Evolutionary conservation across 1,140 invertebrate species (phyloP), one percentile per base, ranked within the genome.

Genomic region (Rhizoglyphus robini): DNA sequence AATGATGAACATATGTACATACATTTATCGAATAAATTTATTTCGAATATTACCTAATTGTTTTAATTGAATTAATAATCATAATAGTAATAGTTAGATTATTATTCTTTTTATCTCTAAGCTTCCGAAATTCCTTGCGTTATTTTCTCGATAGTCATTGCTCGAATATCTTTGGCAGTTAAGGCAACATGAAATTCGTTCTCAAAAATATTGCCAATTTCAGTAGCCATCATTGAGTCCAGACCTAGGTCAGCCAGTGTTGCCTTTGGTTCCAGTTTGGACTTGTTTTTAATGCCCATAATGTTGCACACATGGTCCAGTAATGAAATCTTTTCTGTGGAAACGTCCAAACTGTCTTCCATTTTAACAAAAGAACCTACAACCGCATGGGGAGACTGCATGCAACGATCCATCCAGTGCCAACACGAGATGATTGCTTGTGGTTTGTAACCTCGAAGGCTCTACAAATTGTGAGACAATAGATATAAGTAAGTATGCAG

Each of bases 161-260:
- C 31, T 11, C 66, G 66, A 68, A 67, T 68, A n/a, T 67, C 65
- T 36, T 67, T 13, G n/a, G 31, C 23, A n/a, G 66, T 68, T 13
- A 67, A 20, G 4, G n/a, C 23, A 29, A 51, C 23, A 34, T 68
- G 23, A 27, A 30, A 68, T 51, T 67, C 65, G 18, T 48, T 68
- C 41, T 67, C 66, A 32, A 67, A 20, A 4, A 66, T 23, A 18
- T 68, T 66, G 8, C 95, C 96, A 68, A 97, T 91, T 79, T 97
- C 94, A 0, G 93, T 90, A 62, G 90, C 90, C 92, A 97, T 96
- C 34, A 98, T 77, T 0, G 91, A 96, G 73, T 97, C 94, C 83
- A 97, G 89, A 58, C 94, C 93, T 11, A 97, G 80, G 74, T 97
- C 93, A 15, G 87, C 88, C 11, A 98, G 77, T 29, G 83, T 87